A percentile compares a stretch with the other conserved stretches of the same genome.
These are phyloP conservation scores for Tonatia bakeri DNA, from an alignment of 2,113 vertebrate species.

Conservation along the genomic window DNA sequence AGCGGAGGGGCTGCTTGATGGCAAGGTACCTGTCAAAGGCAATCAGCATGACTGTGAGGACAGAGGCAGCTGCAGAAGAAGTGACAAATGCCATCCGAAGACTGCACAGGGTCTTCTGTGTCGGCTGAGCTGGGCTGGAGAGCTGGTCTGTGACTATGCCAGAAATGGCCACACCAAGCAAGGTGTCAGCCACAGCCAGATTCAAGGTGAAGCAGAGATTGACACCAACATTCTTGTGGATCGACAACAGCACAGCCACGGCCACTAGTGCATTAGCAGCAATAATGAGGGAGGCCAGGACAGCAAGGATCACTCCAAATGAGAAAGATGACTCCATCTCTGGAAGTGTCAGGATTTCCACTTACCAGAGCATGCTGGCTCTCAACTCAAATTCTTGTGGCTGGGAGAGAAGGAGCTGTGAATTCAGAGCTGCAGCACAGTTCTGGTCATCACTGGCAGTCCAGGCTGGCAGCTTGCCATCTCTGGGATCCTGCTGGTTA, in stretches of 20 bases:
- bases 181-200: constrained; percentile 86
- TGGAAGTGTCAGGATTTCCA: constrained; percentile 39
- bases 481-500: not conserved
- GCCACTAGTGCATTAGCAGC: constrained; percentile 85
- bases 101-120: constrained; percentile 82
- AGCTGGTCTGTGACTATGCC: constrained; percentile 86
- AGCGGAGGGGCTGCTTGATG: constrained; percentile 89
- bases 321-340: not conserved
- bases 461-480: not conserved
- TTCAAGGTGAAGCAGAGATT: constrained; percentile 91
- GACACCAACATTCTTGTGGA: constrained; percentile 82
- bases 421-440: not conserved
- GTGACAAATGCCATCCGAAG: constrained; percentile 88
- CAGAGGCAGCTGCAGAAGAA: constrained; percentile 87
- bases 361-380: not conserved
- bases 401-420: not conserved
- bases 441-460: not conserved
- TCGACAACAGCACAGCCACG: constrained; percentile 79
- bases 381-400: not conserved
- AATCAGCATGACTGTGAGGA: constrained; percentile 90
- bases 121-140: constrained; percentile 42
- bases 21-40: constrained; percentile 92
- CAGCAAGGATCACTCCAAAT: constrained; percentile 83
- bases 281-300: constrained; percentile 87
- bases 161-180: constrained; percentile 86